Base-by-base conservation (phyloP, 1,140 invertebrate genomes). In the Phymorhynchus buccinoides region DNA sequence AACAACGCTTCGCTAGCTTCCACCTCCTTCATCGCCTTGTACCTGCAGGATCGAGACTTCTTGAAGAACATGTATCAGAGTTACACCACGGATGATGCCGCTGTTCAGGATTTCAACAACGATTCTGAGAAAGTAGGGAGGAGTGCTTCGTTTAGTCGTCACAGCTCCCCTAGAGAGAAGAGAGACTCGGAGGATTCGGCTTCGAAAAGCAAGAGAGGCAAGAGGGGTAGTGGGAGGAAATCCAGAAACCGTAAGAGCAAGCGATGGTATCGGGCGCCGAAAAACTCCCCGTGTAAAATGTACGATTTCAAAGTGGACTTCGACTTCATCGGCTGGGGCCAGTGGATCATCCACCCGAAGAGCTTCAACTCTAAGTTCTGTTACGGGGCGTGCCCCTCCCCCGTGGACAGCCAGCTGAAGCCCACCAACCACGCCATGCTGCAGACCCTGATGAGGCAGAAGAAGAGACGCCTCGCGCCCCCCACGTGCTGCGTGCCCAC, bases 291-390 rank as follows among this genome's bases (percentile, higher is more conserved):
- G 35, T 91, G 90, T 75, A 73, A 88, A 68, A 62, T 86, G 75
- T 88, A 90, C 77, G 88, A 91, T 48, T 95, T 99, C 80, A 97
- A 97, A 92, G 97, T 99, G 18, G 97, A 99, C 93, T 99, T 99
- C 91, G 95, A 94, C 9, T 96, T 98, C 88, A 97, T 99, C 30
- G 98, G 98, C 41, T 99, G 98, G 98, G 97, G 96, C 89, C 97
- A 98, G 93, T 99, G 98, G 98, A 99, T 99, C 89, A 97, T 99
- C 35, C 98, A 98, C n/a, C 98, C 98, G 12, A 96, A 96, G 22
- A 97, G 97, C 39, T 99, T 99, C 94, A 96, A 99, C 89, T 98
- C 98, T 0, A 98, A 95, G 93, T 98, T 97, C 91, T 99, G 98
- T 93, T 95, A 96, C 88, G 98, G 98, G 1, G 96, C 97, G 89